Evolutionary conservation across 2,113 vertebrate species (phyloP), one percentile per base, ranked within the genome.

Genomic region (Crotophaga sulcirostris): DNA sequence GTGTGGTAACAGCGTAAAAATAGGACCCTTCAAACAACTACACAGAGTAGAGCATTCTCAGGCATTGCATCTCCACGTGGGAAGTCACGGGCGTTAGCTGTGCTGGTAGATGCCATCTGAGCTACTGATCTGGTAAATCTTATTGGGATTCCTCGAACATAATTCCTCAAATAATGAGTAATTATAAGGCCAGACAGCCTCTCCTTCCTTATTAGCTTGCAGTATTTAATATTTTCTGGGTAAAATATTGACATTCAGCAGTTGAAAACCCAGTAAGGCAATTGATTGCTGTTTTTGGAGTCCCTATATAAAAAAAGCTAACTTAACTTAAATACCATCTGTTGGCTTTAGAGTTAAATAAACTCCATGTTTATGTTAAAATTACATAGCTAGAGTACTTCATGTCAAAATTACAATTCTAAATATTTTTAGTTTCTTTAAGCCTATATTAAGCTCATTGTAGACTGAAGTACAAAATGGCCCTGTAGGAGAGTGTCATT

Each of bases 311-410:
- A 83, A 79, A 81, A 92, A 95, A 94, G 67, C 88, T 40, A 88
- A 25, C 92, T 82, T 84, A 90, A 96, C 84, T 97, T 96, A 97
- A 96, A 96, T 97, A 97, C 94, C 94, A 96, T 96, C 93, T 97
- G 96, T 96, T 96, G 92, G 90, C 72, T 97, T 93, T 45, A 96
- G 94, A 96, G 93, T 95, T 96, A 95, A 96, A 96, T 96, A 93
- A 96, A 96, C 93, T 94, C 64, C 28, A 11, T 94, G 78, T 96
- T 96, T 96, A 81, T 96, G 89, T 94, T 97, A 81, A 97, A 96
- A 97, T 96, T 95, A 75, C 86, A 95, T 84, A 95, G 93, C 94
- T 93, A 21, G 86, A 96, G 96, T 93, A 92, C 94, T 96, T 97
- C 69, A 93, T 93, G 88, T 96, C 93, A 96, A 16, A 97, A 97